Conservation (phyloP, 2,888 invertebrate genomes). For the Chromoteleia sp. region DNA sequence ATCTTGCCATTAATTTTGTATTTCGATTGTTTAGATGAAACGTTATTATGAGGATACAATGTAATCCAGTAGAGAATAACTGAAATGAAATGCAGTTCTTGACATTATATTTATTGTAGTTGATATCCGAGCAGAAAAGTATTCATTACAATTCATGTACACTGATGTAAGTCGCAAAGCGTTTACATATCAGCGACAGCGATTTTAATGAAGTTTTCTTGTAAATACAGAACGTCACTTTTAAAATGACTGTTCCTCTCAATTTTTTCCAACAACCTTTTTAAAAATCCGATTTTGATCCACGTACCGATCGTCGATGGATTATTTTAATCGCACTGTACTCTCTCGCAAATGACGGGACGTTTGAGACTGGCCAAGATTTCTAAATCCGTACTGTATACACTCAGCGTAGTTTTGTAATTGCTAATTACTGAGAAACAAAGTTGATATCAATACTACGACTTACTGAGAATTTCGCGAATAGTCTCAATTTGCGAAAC, state of each 20-base stretch:
- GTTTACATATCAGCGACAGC: conserved; percentile 74
- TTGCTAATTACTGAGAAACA: conserved; percentile 43
- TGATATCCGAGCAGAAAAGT: conserved; percentile 61
- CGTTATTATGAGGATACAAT: conserved; percentile 45
- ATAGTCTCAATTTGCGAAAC: conserved; percentile 44
- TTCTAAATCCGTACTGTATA: conserved; percentile 60
- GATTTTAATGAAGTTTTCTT: conserved; percentile 65
- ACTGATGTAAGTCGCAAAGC: conserved; percentile 69
- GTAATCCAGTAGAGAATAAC: conserved; percentile 60
- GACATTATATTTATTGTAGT: conserved; percentile 63
- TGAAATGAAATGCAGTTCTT: conserved; percentile 53
- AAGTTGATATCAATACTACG: conserved; percentile 50
- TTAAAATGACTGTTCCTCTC: conserved; percentile 55
- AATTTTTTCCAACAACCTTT: conserved; percentile 43
- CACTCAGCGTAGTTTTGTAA: conserved; percentile 62
- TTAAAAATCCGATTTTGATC: conserved; percentile 36
- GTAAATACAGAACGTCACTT: conserved; percentile 63
- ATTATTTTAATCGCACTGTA: conserved; percentile 55
- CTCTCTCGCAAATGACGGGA: conserved; percentile 46
- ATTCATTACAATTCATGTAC: conserved; percentile 65
- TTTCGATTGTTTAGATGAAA: conserved; percentile 33
- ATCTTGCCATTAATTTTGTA: conserved; percentile 65
- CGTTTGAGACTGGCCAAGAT: conserved; percentile 65
- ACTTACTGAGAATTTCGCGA: conserved; percentile 59
- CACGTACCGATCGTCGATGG: conserved; percentile 23